Evolutionary conservation across 2,113 vertebrate genomes (phyloP), one percentile per base, ranked within the genome.

Genomic region (Polypterus bichir): DNA sequence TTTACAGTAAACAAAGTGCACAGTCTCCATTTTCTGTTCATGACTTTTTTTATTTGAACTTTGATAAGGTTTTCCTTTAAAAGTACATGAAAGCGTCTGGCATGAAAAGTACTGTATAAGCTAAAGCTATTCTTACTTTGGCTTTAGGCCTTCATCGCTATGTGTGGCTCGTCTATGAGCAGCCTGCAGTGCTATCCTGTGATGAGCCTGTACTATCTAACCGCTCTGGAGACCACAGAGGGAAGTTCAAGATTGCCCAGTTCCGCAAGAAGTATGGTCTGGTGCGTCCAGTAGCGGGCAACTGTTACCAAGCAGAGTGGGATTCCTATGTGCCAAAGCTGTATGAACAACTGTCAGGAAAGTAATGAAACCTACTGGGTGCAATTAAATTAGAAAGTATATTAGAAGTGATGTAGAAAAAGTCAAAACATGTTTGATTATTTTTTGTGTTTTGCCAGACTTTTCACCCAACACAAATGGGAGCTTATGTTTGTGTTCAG

Each of bases 221-320:
- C 69, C 74, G 88, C n/a, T 98, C 78, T 0, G 92, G 92, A 8
- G 88, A 97, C 65, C 75, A 88, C 11, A 86, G 93, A 0, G 92
- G 88, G 3, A 88, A 88, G 57, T 98, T 99, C 85, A 88, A 88
- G 70, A 80, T 94, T 78, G 75, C 80, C 0, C 55, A 69, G 3
- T 99, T 98, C 83, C 88, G 94, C 68, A 77, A 83, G 74, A 97
- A 95, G 70, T 97, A 98, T 8, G 60, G 73, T 6, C 86, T 97
- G 11, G 84, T 77, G 0, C 6, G 69, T 2, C 92, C 94, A 0
- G 74, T 91, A 67, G 96, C 93, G 0, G 96, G 94, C 44, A 87
- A 78, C 0, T 98, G 96, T 71, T 98, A 91, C 83, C 96, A 98
- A 76, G 93, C 96, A 0, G 91, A 95, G 68, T 98, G 94, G 96